Evolutionary conservation across 2,888 invertebrate species (phyloP), one percentile per base, ranked within the genome.

Genomic region (Cheilosia impressa): DNA sequence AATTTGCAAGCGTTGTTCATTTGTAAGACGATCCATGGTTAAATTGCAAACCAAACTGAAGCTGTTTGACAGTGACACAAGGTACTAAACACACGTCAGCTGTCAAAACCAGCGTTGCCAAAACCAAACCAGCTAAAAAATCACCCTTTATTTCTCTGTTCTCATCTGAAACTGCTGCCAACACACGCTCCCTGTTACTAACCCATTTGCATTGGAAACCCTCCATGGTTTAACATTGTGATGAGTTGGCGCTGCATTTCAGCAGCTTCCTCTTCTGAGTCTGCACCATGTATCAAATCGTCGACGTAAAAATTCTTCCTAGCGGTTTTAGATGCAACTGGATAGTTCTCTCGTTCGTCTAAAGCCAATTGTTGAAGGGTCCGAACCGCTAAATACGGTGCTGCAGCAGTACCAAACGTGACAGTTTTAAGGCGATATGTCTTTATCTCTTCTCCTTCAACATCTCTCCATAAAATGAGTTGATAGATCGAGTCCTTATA

Each of bases 241-340:
- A 17, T 50, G 47, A 63, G 50, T 50, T 53, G 31, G 10, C 22
- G 24, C 27, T 43, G 24, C 24, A 55, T 43, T 17, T 53, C n/a
- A 1, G 27, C 1, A 17, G 53, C 66, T 65, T 66, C 53, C 15
- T 66, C 43, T 22, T 19, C 17, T 2, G 53, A 55, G 34, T 66
- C 65, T 15, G 52, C 65, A 0, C 63, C 47, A 43, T 43, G 53
- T 2, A 53, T 38, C 0, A 53, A 13, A 17, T 68, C 55, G 13
- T 68, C 43, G 27, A 68, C 55, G 31, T 55, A 68, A 27, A 55
- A 55, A n/a, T 68, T 27, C 1, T 68, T 19, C 4, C 3, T 17
- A 1, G 55, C 55, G 10, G 31, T 55, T 27, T 55, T 9, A 4
- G 43, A 68, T 43, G 43, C 68, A 7, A 55, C 10, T 4, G 53